Evolutionary conservation across 2,888 invertebrate genomes (phyloP).

Genomic region (Lycaena phlaeas): DNA sequence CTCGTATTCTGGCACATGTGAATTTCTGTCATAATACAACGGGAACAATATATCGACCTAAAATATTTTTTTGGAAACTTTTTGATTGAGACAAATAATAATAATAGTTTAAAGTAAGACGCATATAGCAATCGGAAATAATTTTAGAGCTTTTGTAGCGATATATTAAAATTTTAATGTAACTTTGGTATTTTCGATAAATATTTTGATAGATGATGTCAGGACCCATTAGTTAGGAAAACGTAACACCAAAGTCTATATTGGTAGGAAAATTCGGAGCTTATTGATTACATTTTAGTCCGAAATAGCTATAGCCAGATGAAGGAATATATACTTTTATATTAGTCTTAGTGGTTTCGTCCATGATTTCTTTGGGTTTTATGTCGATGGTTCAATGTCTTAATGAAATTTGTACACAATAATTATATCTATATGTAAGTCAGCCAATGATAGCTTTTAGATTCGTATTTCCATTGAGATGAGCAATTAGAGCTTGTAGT

Average conservation of each 20-base stretch:
- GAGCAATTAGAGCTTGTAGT: background rate
- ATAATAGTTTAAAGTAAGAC: conserved; percentile 23
- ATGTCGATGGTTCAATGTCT: background rate
- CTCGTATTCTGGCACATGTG: conserved; percentile 15
- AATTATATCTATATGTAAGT: background rate
- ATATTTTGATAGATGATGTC: conserved; percentile 38
- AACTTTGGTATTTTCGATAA: conserved; percentile 63
- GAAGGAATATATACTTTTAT: conserved; percentile 1
- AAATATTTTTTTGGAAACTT: conserved; percentile 48
- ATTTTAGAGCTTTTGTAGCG: conserved; percentile 49
- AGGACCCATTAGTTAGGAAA: conserved; percentile 62
- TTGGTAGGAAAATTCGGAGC: conserved; percentile 49
- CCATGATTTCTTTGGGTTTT: background rate
- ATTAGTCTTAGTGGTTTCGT: background rate
- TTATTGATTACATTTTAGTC: conserved; percentile 39
- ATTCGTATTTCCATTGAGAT: background rate
- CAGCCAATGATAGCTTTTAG: background rate
- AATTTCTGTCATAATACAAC: conserved; percentile 22
- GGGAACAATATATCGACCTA: conserved; percentile 61
- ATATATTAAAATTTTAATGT: conserved; percentile 29
- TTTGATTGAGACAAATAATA: conserved; percentile 29
- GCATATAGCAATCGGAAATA: conserved; percentile 2
- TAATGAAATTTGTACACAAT: no score
- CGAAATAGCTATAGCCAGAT: conserved; percentile 4
- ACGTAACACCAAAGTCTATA: conserved; percentile 60